Percentiles rank a stretch among this genome's conserved stretches.
Evolutionary conservation across 2,113 vertebrate genomes (phyloP).

Genomic region (Thamnophis sirtalis): DNA sequence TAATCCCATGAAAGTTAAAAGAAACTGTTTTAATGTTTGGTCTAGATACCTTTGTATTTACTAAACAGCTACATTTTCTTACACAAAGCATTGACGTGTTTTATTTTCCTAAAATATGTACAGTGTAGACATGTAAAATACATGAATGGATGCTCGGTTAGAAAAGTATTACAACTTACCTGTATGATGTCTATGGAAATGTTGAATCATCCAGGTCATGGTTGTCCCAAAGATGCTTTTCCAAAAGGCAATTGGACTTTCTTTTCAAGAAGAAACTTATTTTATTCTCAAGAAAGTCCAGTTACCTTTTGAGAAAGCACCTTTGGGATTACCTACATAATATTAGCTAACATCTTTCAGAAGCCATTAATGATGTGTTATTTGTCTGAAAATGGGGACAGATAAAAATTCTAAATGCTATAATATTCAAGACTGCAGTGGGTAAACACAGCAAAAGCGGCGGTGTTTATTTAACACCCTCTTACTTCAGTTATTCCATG

Average conservation of each 20-base stretch:
- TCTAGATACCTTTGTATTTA: not conserved
- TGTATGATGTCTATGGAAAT: not conserved
- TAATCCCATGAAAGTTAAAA: not conserved
- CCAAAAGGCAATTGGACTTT: not conserved
- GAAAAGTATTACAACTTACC: not conserved
- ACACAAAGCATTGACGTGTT: not conserved
- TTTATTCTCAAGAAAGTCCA: not conserved
- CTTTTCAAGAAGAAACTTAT: not conserved
- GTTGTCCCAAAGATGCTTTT: not conserved
- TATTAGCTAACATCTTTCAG: not conserved
- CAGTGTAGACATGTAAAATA: not conserved
- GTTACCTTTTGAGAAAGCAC: not conserved
- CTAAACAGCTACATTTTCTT: not conserved
- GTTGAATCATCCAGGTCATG: not conserved
- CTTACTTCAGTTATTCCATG: not conserved
- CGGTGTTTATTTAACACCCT: not conserved
- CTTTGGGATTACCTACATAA: not conserved
- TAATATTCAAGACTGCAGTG: not conserved
- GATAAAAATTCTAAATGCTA: not conserved
- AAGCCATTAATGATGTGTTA: fast-evolving
- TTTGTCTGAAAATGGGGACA: not conserved
- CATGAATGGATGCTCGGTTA: not conserved
- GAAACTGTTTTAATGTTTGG: not conserved
- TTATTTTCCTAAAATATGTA: not conserved
- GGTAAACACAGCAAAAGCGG: fast-evolving